These are phyloP conservation scores for Spatula versicolor DNA, from an alignment of 2,797 vertebrate genomes.

Conservation along the genomic window DNA sequence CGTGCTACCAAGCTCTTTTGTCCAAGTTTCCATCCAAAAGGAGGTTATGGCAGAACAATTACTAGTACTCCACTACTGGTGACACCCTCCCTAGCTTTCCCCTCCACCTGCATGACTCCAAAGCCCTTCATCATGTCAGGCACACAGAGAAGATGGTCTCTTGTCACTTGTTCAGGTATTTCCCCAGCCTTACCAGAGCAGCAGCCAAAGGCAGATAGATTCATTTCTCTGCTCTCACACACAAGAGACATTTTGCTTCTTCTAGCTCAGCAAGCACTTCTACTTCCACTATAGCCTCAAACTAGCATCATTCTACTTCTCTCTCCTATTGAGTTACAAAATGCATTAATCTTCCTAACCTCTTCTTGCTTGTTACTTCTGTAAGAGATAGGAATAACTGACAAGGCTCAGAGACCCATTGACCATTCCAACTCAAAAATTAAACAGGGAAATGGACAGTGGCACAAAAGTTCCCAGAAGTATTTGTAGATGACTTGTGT, in stretches of 20 bases:
- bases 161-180: background rate
- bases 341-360: background rate
- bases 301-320: background rate
- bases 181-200: background rate
- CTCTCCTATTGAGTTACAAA: background rate
- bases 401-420: background rate
- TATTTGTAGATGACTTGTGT: background rate
- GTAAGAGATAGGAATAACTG: background rate
- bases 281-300: background rate
- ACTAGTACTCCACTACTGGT: background rate
- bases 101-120: background rate
- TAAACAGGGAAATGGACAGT: background rate
- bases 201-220: background rate
- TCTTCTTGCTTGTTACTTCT: background rate
- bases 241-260: background rate
- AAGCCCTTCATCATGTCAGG: background rate
- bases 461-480: background rate
- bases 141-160: background rate
- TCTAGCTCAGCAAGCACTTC: background rate
- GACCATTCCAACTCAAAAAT: background rate
- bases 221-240: background rate
- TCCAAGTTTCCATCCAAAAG: conserved; percentile 9
- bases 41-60: conserved; percentile 6
- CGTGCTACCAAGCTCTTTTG: background rate
- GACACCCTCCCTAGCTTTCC: background rate